A percentile compares a stretch with the other conserved stretches of the same genome.
Conservation (phyloP, 2,888 invertebrate genomes). For the Zygaena filipendulae region DNA sequence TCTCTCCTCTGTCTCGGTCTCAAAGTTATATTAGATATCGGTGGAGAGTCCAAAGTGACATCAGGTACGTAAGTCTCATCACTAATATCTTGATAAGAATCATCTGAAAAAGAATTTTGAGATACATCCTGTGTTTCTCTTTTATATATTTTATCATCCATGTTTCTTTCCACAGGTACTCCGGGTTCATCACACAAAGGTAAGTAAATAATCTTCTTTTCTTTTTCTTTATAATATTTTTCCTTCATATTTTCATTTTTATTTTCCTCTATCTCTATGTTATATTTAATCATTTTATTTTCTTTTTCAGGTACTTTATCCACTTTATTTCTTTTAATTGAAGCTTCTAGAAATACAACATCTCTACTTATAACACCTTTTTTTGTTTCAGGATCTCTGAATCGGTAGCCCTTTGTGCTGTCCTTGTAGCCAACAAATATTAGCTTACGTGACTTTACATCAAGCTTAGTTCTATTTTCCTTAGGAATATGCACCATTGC, state of each 20-base stretch:
- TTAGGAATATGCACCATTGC: slow-evolving; percentile 13
- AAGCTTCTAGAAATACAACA: slow-evolving; percentile 7
- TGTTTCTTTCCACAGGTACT: not conserved
- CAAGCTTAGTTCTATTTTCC: slow-evolving; percentile 28
- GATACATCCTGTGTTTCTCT: not conserved
- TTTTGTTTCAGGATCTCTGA: slow-evolving; percentile 5
- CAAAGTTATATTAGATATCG: not conserved
- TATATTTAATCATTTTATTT: no score
- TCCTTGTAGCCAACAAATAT: slow-evolving; percentile 27
- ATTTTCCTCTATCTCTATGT: no score
- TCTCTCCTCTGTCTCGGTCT: not conserved
- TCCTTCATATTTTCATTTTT: no score
- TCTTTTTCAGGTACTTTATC: not conserved
- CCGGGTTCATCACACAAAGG: not conserved
- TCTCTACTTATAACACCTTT: slow-evolving; percentile 9
- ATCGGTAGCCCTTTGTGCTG: slow-evolving; percentile 19
- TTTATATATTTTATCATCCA: not conserved
- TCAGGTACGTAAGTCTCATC: not conserved
- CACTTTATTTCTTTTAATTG: slow-evolving; percentile 4
- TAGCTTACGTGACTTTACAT: slow-evolving; percentile 17
- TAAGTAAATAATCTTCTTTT: not conserved
- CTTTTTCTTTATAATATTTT: not conserved
- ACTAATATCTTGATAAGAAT: not conserved
- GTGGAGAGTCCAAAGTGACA: not conserved
- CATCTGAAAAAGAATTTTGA: not conserved